Percentiles rank a stretch among this genome's conserved stretches.
Evolutionary conservation across 2,113 vertebrate genomes (phyloP).

Genomic region (Vulpes vulpes): DNA sequence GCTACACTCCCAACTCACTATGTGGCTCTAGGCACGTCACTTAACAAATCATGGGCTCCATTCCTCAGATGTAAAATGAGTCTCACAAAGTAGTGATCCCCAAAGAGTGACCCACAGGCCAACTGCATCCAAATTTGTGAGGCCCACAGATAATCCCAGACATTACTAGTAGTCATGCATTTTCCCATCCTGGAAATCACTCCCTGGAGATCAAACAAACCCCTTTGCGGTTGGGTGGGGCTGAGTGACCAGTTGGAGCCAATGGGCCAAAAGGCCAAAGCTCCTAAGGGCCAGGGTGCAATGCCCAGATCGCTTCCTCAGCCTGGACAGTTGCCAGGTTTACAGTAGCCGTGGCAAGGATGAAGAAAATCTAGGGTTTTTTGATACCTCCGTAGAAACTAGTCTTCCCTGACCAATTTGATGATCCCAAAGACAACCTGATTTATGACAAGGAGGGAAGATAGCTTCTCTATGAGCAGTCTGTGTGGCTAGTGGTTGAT

Average conservation of each 20-base stretch:
- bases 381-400: background rate
- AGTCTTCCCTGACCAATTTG: background rate
- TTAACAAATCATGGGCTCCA: background rate
- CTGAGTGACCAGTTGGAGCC: background rate
- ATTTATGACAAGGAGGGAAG: background rate
- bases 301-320: background rate
- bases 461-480: background rate
- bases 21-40: background rate
- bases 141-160: background rate
- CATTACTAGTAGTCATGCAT: background rate
- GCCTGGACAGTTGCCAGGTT: background rate
- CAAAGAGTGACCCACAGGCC: background rate
- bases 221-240: background rate
- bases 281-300: background rate
- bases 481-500: background rate
- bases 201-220: background rate
- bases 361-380: background rate
- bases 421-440: slow-evolving; percentile 5
- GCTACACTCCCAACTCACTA: background rate
- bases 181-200: background rate
- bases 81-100: background rate
- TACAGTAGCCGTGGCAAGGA: background rate
- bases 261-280: background rate
- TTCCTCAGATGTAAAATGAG: background rate
- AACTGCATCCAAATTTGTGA: background rate